Conservation (phyloP, 1,140 invertebrate genomes). For the Musca vetustissima region DNA sequence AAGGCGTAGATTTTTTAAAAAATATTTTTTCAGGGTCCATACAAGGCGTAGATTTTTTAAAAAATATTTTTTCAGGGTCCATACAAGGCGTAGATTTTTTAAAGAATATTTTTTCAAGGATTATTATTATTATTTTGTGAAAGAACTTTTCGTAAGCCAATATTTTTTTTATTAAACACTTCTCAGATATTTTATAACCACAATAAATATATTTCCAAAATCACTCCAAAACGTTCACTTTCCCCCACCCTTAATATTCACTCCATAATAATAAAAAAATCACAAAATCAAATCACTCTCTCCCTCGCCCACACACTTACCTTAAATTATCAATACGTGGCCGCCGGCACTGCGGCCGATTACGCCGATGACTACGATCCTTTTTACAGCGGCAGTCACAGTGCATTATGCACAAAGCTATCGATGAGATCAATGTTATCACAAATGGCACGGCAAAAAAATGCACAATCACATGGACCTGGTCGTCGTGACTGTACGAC, state of each 20-base stretch:
- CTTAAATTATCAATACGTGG: constrained; percentile 64
- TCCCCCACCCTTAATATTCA: neutral
- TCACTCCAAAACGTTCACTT: too few species aligned
- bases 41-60: too few species aligned
- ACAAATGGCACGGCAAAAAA: constrained; percentile 80
- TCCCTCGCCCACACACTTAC: constrained; percentile 55
- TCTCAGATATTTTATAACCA: too few species aligned
- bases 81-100: too few species aligned
- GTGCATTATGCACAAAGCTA: constrained; percentile 80
- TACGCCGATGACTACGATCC: constrained; percentile 57
- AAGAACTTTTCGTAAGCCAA: too few species aligned
- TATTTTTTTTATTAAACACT: too few species aligned
- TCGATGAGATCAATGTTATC: constrained; percentile 77
- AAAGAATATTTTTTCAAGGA: too few species aligned
- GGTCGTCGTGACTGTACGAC: constrained; percentile 75
- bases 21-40: too few species aligned
- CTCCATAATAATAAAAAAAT: neutral
- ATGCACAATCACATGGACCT: constrained; percentile 76
- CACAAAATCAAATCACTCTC: neutral
- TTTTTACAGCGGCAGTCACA: constrained; percentile 72
- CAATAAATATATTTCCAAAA: too few species aligned
- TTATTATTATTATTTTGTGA: too few species aligned
- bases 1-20: too few species aligned
- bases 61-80: too few species aligned
- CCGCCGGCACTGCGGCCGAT: constrained; percentile 56